phyloP scores from a whole-genome alignment of 2,888 invertebrate genomes.

The Steromphala cineraria region DNA sequence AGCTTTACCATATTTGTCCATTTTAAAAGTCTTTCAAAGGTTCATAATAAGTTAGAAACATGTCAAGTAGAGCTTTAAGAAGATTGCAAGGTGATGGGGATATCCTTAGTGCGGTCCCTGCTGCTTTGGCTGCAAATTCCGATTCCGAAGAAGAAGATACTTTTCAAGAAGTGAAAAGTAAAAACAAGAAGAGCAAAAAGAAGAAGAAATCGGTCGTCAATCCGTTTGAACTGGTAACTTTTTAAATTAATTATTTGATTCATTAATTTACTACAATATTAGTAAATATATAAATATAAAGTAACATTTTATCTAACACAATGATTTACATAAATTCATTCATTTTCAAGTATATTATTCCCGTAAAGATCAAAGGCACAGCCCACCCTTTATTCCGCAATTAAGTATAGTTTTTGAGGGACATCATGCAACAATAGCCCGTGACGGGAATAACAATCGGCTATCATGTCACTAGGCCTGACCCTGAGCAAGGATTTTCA shows the following conservation, averaged over 20 bases:
- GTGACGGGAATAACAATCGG: too few species aligned
- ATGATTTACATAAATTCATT: too few species aligned
- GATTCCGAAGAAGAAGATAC: conserved; percentile 30
- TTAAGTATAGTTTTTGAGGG: too few species aligned
- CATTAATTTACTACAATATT: too few species aligned
- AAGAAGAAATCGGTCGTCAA: conserved; percentile 35
- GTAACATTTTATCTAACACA: too few species aligned
- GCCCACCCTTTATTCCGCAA: too few species aligned
- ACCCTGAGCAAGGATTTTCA: too few species aligned
- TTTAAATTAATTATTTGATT: neutral
- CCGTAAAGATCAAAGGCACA: too few species aligned
- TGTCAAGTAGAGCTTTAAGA: conserved; percentile 66
- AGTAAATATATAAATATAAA: too few species aligned
- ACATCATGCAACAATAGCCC: too few species aligned
- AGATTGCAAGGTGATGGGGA: conserved; percentile 53
- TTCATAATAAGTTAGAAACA: conserved; percentile 24
- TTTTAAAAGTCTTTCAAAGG: neutral
- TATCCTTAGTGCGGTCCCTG: conserved; percentile 28
- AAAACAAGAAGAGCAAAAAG: conserved; percentile 30
- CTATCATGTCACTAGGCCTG: too few species aligned
- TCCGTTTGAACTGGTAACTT: conserved; percentile 62
- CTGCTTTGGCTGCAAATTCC: conserved; percentile 31
- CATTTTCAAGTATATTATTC: too few species aligned
- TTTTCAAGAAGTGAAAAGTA: neutral
- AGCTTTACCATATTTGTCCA: neutral